Evolutionary conservation across 2,888 invertebrate species (phyloP).

Genomic region (Diabrotica balteata): DNA sequence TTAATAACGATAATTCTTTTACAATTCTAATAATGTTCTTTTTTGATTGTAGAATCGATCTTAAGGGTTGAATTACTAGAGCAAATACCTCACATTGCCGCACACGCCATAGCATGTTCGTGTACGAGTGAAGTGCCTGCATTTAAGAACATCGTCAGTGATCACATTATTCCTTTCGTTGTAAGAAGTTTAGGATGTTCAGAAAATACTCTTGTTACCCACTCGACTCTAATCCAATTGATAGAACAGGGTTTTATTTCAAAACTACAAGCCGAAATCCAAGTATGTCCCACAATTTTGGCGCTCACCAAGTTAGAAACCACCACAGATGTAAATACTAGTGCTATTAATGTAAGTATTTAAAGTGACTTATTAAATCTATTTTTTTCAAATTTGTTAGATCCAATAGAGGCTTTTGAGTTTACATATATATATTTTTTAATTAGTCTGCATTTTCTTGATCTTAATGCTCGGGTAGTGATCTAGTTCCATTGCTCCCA

Average conservation of each 20-base stretch:
- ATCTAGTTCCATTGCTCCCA: too few species aligned
- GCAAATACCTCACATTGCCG: constrained; percentile 71
- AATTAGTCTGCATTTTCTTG: too few species aligned
- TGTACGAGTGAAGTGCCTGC: constrained; percentile 58
- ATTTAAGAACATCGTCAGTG: constrained; percentile 64
- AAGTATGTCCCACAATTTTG: constrained; percentile 71
- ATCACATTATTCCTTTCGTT: constrained; percentile 69
- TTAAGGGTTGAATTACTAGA: constrained; percentile 71
- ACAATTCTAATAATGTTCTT: constrained; percentile 24
- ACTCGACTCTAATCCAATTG: constrained; percentile 68
- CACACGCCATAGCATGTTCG: constrained; percentile 63
- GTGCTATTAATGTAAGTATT: constrained; percentile 66
- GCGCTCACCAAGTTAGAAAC: constrained; percentile 64
- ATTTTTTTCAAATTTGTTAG: neutral
- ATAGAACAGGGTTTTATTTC: constrained; percentile 71
- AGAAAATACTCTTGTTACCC: constrained; percentile 71
- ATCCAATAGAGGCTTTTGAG: too few species aligned
- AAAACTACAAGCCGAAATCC: constrained; percentile 67
- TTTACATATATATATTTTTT: too few species aligned
- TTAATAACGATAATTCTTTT: constrained; percentile 14
- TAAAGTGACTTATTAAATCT: neutral
- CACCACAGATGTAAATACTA: constrained; percentile 62
- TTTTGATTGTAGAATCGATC: constrained; percentile 64
- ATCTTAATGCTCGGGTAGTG: too few species aligned
- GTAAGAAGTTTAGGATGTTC: constrained; percentile 68